phyloP scores from a whole-genome alignment of 2,797 vertebrate species.

The Uromys caudimaculatus region DNA sequence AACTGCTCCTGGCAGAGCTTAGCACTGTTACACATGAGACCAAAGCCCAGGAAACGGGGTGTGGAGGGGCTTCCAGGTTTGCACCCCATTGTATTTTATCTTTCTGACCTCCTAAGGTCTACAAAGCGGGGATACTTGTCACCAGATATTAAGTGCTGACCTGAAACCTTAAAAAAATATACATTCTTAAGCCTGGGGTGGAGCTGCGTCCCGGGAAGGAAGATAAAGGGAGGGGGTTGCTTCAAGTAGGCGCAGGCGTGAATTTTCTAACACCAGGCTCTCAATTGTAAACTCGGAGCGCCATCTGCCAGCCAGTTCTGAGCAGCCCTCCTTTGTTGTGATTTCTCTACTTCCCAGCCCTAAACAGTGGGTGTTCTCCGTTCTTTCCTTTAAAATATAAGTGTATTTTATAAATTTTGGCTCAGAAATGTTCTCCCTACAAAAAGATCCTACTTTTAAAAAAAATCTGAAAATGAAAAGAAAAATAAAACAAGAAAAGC shows the following conservation, averaged over 20 bases:
- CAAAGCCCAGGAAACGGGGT: background rate
- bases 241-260: rapidly evolving
- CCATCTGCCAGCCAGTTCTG: slow-evolving; percentile 75
- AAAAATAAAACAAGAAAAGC: background rate
- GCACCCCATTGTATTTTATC: background rate
- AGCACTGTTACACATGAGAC: background rate
- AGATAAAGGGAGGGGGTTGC: background rate
- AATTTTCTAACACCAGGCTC: slow-evolving; percentile 32
- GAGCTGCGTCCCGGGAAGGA: background rate
- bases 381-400: background rate
- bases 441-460: background rate
- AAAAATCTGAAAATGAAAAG: background rate
- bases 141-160: background rate
- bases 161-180: background rate
- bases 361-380: background rate
- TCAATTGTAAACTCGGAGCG: slow-evolving; percentile 73
- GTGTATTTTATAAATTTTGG: background rate
- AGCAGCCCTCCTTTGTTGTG: background rate
- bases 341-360: background rate
- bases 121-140: background rate
- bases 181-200: background rate
- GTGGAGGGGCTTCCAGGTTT: background rate
- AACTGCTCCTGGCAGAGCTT: background rate
- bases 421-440: background rate
- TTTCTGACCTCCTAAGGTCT: background rate